Evolutionary conservation across 2,888 invertebrate genomes (phyloP), one percentile per base, ranked within the genome.

Genomic region (Thelaira solivaga): DNA sequence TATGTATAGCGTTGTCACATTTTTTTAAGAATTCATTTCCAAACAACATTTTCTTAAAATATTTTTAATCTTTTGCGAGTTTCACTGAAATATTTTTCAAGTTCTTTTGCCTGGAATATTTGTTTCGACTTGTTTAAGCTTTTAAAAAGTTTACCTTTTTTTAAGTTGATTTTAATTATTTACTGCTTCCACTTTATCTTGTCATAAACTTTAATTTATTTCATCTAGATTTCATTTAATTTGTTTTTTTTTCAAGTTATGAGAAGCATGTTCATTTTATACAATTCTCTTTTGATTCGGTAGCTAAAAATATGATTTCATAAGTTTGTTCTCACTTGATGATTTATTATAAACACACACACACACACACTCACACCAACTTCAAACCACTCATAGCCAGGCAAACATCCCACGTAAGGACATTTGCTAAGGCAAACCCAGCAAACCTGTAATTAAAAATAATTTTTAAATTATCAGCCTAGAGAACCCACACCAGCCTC

Each of bases 301-400:
- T 49, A 47, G 53, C 62, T 64, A 55, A 55, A 72, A 72, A 55
- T 72, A 55, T 72, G 62, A 43, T 72, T 39, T 71, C n/a, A 29
- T 7, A 72, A 29, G 45, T 51, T 36, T 62, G 31, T 45, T 53
- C 43, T 45, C 29, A 29, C 43, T 55, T 39, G 36, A 53, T 72
- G 53, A 64, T 62, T 59, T 69, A 69, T 69, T 41, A 13, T 49
- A 57, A 6, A 20, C 29, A 41, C 26, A 29, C 20, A 24, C 20
- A 20, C 34, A 62, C 13, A 18, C 18, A 34, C 3, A 22, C 24
- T 10, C 36, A 29, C 10, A 10, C 29, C 16, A 13, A 6, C 16
- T 29, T 18, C 22, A 31, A 10, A 16, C 1, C 7, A 8, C 6
- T 10, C n/a, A n/a, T n/a, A n/a, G n/a, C n/a, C n/a, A n/a, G n/a